Conservation (phyloP, 2,113 vertebrate genomes). For the Nettapus auritus region DNA sequence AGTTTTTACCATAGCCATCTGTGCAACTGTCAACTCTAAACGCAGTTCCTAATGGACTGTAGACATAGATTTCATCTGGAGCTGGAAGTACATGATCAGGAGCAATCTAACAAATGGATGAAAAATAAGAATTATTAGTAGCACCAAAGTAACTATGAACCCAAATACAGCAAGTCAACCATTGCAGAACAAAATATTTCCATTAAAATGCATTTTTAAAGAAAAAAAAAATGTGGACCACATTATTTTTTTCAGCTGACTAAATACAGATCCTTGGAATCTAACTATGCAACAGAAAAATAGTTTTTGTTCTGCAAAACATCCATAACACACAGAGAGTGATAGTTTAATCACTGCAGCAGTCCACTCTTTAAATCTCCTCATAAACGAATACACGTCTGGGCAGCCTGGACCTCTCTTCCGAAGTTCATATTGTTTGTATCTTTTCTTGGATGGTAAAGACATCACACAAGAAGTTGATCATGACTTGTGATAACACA, state of each 20-base stretch:
- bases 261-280: background rate
- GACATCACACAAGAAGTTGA: background rate
- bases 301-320: background rate
- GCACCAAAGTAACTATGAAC: background rate
- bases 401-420: background rate
- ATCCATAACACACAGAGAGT: background rate
- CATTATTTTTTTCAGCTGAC: background rate
- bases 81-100: slow-evolving; percentile 94
- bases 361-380: background rate
- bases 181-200: background rate
- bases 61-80: slow-evolving; percentile 90
- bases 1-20: slow-evolving; percentile 86
- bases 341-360: background rate
- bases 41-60: slow-evolving; percentile 93
- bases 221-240: background rate
- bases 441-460: background rate
- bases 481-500: background rate
- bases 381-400: background rate
- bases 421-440: background rate
- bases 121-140: background rate
- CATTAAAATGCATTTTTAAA: background rate
- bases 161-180: background rate
- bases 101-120: slow-evolving; percentile 81
- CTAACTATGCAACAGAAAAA: background rate
- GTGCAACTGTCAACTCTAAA: slow-evolving; percentile 84